Base-by-base conservation (phyloP, 2,113 vertebrate genomes). In the Psophia crepitans region DNA sequence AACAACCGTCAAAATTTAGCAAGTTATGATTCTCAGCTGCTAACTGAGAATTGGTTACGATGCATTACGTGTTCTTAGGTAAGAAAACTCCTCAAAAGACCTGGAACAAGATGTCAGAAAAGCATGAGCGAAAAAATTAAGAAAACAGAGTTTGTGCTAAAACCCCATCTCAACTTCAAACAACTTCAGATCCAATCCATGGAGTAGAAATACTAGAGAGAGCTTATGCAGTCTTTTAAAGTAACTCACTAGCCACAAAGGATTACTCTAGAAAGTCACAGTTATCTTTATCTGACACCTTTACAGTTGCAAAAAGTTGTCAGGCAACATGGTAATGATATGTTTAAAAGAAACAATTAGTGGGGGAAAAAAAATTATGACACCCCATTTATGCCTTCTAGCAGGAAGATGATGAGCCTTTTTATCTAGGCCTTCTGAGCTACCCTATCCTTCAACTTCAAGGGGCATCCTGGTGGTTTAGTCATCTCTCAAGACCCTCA, bases 261-360 rank as follows among this genome's bases (percentile, higher is more conserved):
- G 13, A 71, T 90, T 87, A 71, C 73, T 93, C 77, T 87, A 78
- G 81, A 84, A 95, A 95, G 77, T 87, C 90, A 88, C 70, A 70
- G 84, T 85, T 87, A 89, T 69, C 66, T 73, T 96, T 92, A 96
- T 81, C 91, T 56, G 49, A 70, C 66, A 91, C 53, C 66, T 91
- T 75, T 70, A 87, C 48, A 87, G 61, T n/a, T 61, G 35, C 70
- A 87, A 70, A 89, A 90, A 57, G 43, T 43, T 87, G 84, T 79
- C 66, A 91, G 37, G 84, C 84, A 92, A 79, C 66, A 66, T 0
- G 1, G n/a, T 84, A 95, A 78, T 44, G 30, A 37, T 57, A 89
- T 7, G 48, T 90, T 88, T 84, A 66, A 77, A 90, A 78, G 68
- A 92, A 84, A 63, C 43, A 89, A 95, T 64, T 84, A 68, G 75